Base-by-base conservation (phyloP, 2,888 invertebrate species). In the Xestia xanthographa region DNA sequence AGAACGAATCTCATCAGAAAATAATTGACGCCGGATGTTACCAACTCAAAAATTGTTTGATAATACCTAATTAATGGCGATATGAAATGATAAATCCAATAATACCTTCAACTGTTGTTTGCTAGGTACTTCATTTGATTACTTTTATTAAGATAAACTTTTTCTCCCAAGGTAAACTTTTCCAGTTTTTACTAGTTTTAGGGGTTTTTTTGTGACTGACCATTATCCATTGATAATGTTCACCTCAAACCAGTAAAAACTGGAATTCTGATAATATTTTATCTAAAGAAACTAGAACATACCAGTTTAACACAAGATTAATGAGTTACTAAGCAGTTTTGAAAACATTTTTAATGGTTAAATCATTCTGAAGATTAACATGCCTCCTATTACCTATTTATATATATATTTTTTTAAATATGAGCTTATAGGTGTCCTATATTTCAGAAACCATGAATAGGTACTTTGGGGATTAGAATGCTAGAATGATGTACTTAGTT, bases 251-350 rank as follows among this genome's bases (percentile, higher is more conserved):
- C 63, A 63, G 63, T 41, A 41, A 8, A 63, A 63, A 63, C 63
- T 63, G n/a, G 17, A 41, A 26, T 63, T 63, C 41, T 63, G 63
- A 63, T 63, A 41, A 63, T 41, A 41, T 63, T 41, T 41, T 63
- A 74, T 80, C 29, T 53, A 38, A 38, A 22, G 34, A 71, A 72
- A 65, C 67, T 26, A 26, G 65, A 68, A 45, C 58, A 58, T 12
- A 12, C 8, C 50, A 70, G 72, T 84, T 66, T 29, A 29, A 2
- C 29, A 66, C 14, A 45, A 62, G 45, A 62, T 53, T 67, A 75
- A 75, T 41, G 5, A 82, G 17, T 74, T 63, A 48, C 56, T 45
- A 34, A 38, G 53, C 41, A 58, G 5, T 45, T 79, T 53, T 66
- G 14, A 26, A 50, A 2, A 26, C 43, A 71, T 20, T 26, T 45